Evolutionary conservation across 2,888 invertebrate species (phyloP), one percentile per base, ranked within the genome.

Genomic region (Ligdia adustata): DNA sequence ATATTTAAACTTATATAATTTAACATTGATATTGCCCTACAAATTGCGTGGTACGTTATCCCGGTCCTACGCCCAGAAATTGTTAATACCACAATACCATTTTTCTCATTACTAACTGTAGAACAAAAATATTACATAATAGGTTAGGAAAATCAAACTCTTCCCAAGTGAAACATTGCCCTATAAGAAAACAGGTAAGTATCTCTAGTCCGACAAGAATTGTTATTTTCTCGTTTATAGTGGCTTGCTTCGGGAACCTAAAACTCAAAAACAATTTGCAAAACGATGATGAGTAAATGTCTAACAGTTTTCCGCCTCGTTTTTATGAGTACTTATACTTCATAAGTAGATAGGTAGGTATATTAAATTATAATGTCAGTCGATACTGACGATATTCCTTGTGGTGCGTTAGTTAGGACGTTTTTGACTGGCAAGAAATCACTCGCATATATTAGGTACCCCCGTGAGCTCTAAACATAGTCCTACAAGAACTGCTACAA

Each of bases 401-500:
- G 9, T 9, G 9, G 9, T 18, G 9, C 32, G 28, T 22, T 22
- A 32, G 32, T 47, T 53, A 49, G 24, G 50, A 50, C 54, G 56
- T 60, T 45, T 38, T 46, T 38, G 32, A 34, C 37, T 60, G 12
- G 35, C 28, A 28, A 7, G 18, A 7, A 20, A 37, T 40, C 32
- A 18, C 22, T n/a, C 37, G 38, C 31, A 52, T 59, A 57, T 45
- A 69, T 59, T 63, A 54, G 35, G 22, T 20, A 42, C 41, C 39
- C 15, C 18, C 6, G 31, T 5, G n/a, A 32, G 29, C 33, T 11
- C 41, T 18, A 28, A 43, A 45, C 66, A 64, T 57, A 55, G 47
- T 61, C 37, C 42, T 32, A 9, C 54, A 46, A 60, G 37, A 48
- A 38, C 32, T 34, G 43, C 55, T 43, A 63, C 57, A 35, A 71